Evolutionary conservation across 2,113 vertebrate genomes (phyloP).

Genomic region (Edolisoma coerulescens): DNA sequence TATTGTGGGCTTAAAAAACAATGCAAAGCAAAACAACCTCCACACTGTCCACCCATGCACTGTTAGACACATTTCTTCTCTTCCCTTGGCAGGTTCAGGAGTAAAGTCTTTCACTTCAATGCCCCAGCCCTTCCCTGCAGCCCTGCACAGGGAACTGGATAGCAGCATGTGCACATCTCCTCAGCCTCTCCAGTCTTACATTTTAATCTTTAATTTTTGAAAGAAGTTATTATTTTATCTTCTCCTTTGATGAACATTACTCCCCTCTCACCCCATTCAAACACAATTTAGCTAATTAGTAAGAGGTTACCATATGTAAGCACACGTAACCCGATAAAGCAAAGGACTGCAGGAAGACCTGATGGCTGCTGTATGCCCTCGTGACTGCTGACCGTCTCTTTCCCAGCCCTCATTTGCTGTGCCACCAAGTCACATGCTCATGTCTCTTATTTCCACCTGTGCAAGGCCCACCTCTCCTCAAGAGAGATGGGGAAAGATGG

Average conservation of each 20-base stretch:
- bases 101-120: not conserved
- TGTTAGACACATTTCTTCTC: not conserved
- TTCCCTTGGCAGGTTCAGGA: not conserved
- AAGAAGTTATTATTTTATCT: not conserved
- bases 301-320: rapidly evolving
- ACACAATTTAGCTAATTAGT: not conserved
- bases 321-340: not conserved
- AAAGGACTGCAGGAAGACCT: not conserved
- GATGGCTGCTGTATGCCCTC: rapidly evolving
- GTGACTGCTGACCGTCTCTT: not conserved
- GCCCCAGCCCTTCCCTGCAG: not conserved
- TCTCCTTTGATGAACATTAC: not conserved
- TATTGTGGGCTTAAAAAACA: not conserved
- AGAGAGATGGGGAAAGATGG: not conserved
- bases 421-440: not conserved
- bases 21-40: not conserved
- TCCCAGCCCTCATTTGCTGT: not conserved
- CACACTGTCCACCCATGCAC: not conserved
- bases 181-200: not conserved
- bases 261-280: not conserved
- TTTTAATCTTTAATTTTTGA: not conserved
- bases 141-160: not conserved
- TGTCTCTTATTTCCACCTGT: not conserved
- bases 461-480: not conserved
- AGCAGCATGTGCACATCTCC: not conserved